Conservation (phyloP, 2,888 invertebrate genomes). For the Mythimna impura region DNA sequence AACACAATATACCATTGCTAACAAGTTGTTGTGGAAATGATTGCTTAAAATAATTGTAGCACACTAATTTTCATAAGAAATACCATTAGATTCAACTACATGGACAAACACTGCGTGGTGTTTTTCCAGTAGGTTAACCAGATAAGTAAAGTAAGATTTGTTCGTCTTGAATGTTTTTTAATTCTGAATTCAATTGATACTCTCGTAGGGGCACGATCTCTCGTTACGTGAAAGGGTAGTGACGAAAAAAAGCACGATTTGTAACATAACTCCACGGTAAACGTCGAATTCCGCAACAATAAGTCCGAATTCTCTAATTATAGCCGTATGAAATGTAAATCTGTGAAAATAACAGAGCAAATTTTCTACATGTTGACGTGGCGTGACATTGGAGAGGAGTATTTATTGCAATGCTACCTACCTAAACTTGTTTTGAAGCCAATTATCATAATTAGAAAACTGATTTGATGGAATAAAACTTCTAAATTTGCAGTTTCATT, state of each 20-base stretch:
- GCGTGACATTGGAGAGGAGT: conserved; percentile 85
- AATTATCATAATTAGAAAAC: conserved; percentile 74
- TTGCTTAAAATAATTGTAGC: conserved; percentile 34
- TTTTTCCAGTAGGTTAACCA: conserved; percentile 67
- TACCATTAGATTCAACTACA: conserved; percentile 44
- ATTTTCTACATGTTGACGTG: conserved; percentile 90
- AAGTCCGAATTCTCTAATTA: conserved; percentile 87
- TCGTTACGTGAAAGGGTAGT: conserved; percentile 46
- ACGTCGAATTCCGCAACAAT: conserved; percentile 84
- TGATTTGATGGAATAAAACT: conserved; percentile 66
- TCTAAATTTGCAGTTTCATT: conserved; percentile 85
- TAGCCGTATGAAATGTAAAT: conserved; percentile 89
- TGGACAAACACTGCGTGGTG: conserved; percentile 55
- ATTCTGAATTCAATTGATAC: conserved; percentile 57
- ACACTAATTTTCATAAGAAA: conserved; percentile 37
- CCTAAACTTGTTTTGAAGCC: conserved; percentile 67
- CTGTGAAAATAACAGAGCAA: conserved; percentile 88
- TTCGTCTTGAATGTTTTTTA: conserved; percentile 67
- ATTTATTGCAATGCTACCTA: conserved; percentile 70
- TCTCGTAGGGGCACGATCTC: conserved; percentile 43
- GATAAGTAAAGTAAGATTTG: conserved; percentile 64
- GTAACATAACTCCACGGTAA: conserved; percentile 81
- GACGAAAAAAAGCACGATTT: conserved; percentile 62
- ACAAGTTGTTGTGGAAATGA: conserved; percentile 35
- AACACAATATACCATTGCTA: conserved; percentile 5